Conservation (phyloP, 1,140 invertebrate species). For the Thaumetopoea pityocampa region DNA sequence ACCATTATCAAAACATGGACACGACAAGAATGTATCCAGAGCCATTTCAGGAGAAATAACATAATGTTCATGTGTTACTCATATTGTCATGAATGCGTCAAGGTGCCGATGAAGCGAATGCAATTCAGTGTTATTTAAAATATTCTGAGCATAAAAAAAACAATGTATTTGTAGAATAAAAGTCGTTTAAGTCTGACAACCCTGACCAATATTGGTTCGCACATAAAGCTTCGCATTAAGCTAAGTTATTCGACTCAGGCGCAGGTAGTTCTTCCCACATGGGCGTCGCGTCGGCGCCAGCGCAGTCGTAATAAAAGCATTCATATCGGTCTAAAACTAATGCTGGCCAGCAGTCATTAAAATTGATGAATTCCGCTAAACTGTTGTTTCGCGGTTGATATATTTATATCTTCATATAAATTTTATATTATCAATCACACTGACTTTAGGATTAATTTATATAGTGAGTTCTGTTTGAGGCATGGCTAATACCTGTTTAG, state of each 20-base stretch:
- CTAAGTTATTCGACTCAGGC: conserved; percentile 16
- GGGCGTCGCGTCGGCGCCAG: conserved; percentile 22
- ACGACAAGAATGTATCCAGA: too few species aligned
- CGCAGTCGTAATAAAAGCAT: conserved; percentile 5
- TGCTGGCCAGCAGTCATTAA: conserved; percentile 11
- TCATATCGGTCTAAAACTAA: conserved; percentile 11
- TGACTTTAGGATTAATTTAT: conserved; percentile 5
- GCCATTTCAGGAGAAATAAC: too few species aligned
- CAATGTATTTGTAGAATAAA: too few species aligned
- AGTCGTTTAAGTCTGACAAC: conserved; percentile 1
- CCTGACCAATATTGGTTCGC: too few species aligned
- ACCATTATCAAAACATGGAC: too few species aligned
- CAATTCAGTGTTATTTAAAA: too few species aligned
- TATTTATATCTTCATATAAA: conserved; percentile 12
- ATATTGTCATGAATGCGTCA: too few species aligned
- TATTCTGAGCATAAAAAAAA: too few species aligned
- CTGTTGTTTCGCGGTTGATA: conserved; percentile 12
- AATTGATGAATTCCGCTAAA: conserved; percentile 17
- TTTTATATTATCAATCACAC: not conserved
- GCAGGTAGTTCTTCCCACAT: conserved; percentile 30
- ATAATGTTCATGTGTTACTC: too few species aligned
- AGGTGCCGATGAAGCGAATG: too few species aligned
- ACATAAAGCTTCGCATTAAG: conserved; percentile 14
- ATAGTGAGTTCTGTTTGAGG: conserved; percentile 9
- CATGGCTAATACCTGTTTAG: not conserved